Conservation (phyloP, 2,113 vertebrate genomes). For the Stigmatopora nigra region DNA sequence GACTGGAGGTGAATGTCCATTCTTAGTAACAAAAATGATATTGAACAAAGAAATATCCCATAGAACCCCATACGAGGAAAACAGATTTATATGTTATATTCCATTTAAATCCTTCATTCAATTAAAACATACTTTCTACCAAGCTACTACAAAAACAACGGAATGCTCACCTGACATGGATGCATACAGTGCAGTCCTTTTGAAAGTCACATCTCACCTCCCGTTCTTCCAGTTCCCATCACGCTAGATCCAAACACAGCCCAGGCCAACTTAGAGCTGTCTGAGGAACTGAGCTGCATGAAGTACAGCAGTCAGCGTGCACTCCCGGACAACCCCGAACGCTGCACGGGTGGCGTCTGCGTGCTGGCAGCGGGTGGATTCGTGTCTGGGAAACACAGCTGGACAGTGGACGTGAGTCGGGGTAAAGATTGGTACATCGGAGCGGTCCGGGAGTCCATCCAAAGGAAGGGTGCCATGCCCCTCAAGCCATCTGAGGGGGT, state of each 20-base stretch:
- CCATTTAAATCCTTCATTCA: no score
- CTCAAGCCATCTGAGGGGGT: constrained; percentile 66
- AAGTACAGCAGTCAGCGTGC: constrained; percentile 31
- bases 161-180: no score
- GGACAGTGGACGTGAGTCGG: constrained; percentile 60
- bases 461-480: constrained; percentile 67
- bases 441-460: constrained; percentile 71
- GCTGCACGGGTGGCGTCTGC: constrained; percentile 46
- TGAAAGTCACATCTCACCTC: neutral
- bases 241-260: constrained; percentile 66
- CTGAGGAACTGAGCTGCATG: constrained; percentile 53
- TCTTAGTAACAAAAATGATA: no score
- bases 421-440: constrained; percentile 73
- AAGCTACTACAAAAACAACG: no score
- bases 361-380: constrained; percentile 58
- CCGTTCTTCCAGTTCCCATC: constrained; percentile 40
- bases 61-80: no score
- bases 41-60: no score
- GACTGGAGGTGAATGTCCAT: no score
- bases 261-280: constrained; percentile 54
- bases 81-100: no score
- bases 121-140: no score
- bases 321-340: constrained; percentile 51
- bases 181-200: neutral
- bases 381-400: constrained; percentile 58